phyloP scores from a whole-genome alignment of 2,113 vertebrate species.

The Nesoenas mayeri region DNA sequence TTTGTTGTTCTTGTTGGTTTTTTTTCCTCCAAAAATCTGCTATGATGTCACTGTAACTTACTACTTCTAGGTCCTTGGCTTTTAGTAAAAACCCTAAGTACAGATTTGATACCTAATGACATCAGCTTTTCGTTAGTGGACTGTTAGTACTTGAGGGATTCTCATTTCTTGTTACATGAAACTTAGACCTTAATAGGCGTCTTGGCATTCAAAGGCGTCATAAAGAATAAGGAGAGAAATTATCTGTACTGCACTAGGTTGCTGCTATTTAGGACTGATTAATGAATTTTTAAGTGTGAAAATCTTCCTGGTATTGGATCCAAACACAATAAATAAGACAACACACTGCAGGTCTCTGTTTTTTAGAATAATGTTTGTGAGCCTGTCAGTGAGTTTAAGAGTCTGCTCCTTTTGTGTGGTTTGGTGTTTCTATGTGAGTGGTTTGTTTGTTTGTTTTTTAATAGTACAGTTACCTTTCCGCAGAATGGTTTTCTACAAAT shows the following conservation, averaged over 20 bases:
- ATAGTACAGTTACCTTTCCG: background rate
- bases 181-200: background rate
- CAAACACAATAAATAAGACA: background rate
- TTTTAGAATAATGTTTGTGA: background rate
- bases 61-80: background rate
- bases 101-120: background rate
- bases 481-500: background rate
- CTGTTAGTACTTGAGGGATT: background rate
- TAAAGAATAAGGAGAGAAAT: background rate
- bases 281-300: background rate
- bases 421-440: too few species aligned
- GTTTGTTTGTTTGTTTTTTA: background rate
- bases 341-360: background rate
- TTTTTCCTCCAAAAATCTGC: background rate
- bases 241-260: background rate
- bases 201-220: background rate
- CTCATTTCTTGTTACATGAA: background rate
- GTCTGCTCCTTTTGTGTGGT: background rate
- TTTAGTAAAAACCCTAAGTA: background rate
- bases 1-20: too few species aligned
- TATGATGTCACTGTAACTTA: background rate
- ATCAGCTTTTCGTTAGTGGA: background rate
- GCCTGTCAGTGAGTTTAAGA: background rate
- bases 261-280: background rate
- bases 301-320: background rate